These are phyloP conservation scores for Hycleus cichorii DNA, from an alignment of 1,140 invertebrate genomes.

Conservation along the genomic window DNA sequence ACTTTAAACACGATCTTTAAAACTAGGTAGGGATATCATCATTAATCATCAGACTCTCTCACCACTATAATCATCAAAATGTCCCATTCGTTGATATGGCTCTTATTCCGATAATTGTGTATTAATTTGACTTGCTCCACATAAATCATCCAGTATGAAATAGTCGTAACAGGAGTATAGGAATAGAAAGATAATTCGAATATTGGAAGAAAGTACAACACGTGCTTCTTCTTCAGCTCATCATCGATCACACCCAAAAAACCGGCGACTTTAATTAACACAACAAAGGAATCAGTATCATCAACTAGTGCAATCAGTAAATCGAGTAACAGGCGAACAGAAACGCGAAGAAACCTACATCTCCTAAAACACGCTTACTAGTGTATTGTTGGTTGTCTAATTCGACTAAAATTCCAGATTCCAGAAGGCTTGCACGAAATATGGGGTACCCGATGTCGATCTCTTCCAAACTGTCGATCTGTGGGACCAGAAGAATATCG, in stretches of 20 bases:
- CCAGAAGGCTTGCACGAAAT: constrained; percentile 76
- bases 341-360: background rate
- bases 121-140: constrained; percentile 27
- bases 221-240: too few species aligned
- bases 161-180: constrained; percentile 24
- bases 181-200: background rate
- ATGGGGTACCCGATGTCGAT: constrained; percentile 83
- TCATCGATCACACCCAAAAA: too few species aligned
- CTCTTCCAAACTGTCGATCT: constrained; percentile 92
- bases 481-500: constrained; percentile 89
- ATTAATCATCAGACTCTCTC: too few species aligned
- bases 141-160: constrained; percentile 34
- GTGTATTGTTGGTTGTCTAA: constrained; percentile 7
- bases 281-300: constrained; percentile 30
- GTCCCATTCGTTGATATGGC: constrained; percentile 9
- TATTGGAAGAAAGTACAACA: background rate
- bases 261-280: constrained; percentile 7
- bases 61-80: background rate
- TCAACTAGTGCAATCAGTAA: constrained; percentile 36
- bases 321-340: constrained; percentile 20
- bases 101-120: too few species aligned
- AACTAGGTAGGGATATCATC: too few species aligned
- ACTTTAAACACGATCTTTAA: constrained; percentile 1
- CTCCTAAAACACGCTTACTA: background rate
- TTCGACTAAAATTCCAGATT: constrained; percentile 53